Evolutionary conservation across 2,113 vertebrate species (phyloP).

Genomic region (Columbina picui): DNA sequence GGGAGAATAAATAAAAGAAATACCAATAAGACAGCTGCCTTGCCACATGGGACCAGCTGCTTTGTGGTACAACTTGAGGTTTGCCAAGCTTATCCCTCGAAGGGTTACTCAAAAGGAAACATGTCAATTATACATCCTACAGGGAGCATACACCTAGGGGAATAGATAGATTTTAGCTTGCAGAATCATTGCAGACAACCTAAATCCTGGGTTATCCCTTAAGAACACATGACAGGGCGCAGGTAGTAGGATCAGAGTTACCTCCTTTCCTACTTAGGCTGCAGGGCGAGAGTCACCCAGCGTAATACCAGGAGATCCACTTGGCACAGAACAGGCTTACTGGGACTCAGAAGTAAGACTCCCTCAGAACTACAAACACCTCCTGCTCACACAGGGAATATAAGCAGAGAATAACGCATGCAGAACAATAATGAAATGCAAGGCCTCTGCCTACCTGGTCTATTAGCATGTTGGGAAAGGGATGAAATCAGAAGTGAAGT

Average conservation of each 20-base stretch:
- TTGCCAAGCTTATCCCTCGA: not conserved
- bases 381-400: not conserved
- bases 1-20: not conserved
- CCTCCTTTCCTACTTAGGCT: not conserved
- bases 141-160: not conserved
- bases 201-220: not conserved
- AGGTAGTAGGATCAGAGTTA: not conserved
- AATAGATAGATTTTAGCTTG: not conserved
- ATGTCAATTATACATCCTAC: too few relatives aligned
- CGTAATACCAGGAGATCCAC: not conserved
- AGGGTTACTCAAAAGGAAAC: not conserved
- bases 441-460: not conserved
- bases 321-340: not conserved
- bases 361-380: not conserved
- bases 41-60: not conserved
- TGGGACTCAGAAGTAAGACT: not conserved
- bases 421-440: not conserved
- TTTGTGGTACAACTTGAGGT: not conserved
- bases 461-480: not conserved
- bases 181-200: not conserved
- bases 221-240: fast-evolving
- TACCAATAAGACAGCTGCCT: fast-evolving
- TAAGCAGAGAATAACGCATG: fast-evolving
- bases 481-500: not conserved
- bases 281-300: not conserved